Conservation (phyloP, 1,140 invertebrate genomes). For the Zaprionus gabonicus region DNA sequence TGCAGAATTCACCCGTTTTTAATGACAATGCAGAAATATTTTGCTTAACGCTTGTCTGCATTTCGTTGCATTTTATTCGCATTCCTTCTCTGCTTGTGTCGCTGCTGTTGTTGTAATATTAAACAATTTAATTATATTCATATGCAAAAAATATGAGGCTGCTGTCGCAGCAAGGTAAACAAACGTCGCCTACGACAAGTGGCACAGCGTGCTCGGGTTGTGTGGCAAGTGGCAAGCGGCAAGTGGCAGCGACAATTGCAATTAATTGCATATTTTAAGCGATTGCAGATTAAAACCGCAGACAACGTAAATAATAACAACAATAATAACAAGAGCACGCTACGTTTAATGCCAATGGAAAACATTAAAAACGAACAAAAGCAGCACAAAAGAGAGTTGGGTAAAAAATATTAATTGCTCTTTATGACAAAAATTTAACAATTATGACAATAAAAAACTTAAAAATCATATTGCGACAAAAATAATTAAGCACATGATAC, state of each 20-base stretch:
- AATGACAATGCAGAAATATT: slow-evolving; percentile 50
- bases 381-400: slow-evolving; percentile 22
- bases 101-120: slow-evolving; percentile 54
- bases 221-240: slow-evolving; percentile 1
- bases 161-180: slow-evolving; percentile 45
- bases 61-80: slow-evolving; percentile 11
- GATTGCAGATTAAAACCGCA: slow-evolving; percentile 70
- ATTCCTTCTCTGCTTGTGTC: slow-evolving; percentile 5
- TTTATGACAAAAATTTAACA: slow-evolving; percentile 70
- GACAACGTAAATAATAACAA: slow-evolving; percentile 62
- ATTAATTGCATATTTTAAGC: slow-evolving; percentile 76
- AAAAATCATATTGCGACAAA: slow-evolving; percentile 63
- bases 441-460: slow-evolving; percentile 71
- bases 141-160: slow-evolving; percentile 62
- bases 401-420: slow-evolving; percentile 51
- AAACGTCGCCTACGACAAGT: slow-evolving; percentile 45
- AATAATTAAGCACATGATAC: slow-evolving; percentile 61
- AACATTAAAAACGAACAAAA: slow-evolving; percentile 11
- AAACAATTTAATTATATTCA: slow-evolving; percentile 70
- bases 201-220: not conserved
- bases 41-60: slow-evolving; percentile 47
- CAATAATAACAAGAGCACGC: slow-evolving; percentile 26
- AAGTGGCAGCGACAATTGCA: slow-evolving; percentile 67
- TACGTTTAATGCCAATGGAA: slow-evolving; percentile 34
- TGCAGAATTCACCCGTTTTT: slow-evolving; percentile 9